Base-by-base conservation (phyloP, 2,113 vertebrate genomes). In the Nasalis larvatus region DNA sequence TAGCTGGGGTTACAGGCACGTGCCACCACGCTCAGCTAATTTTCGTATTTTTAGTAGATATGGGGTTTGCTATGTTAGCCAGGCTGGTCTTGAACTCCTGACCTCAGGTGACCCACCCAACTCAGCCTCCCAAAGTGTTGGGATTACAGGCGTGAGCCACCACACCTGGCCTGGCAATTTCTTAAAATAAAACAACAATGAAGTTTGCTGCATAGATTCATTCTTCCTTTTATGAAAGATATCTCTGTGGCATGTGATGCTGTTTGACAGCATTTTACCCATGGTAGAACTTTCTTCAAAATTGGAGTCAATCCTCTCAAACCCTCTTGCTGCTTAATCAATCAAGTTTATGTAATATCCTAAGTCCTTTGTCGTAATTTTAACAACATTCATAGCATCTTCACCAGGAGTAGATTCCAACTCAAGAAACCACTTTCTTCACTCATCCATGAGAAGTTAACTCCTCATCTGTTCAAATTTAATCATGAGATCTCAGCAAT, bases 121-220 rank as follows among this genome's bases (percentile, higher is more conserved):
- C 60, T 63, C 27, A 0, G 60, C 60, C 12, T 63, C 60, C 27
- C 12, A 32, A 63, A 63, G 27, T 32, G 60, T 32, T 30, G 12
- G 12, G 27, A 30, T 32, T 63, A 63, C 60, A 63, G 27, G 60
- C 4, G 12, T 63, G 27, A 32, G 60, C 13, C 60, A 63, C 27
- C 5, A 0, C 4, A 0, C 12, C 27, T 13, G 5, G 27, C 37
- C 37, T 6, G 37, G 21, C 69, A 73, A 73, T 23, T 73, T 73
- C 37, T 40, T 40, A 73, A 73, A 37, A 40, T 71, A 40, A 71
- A 37, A 73, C 37, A 71, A 23, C 9, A 73, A 73, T 73, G 37
- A 73, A 73, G 37, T 40, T 40, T 40, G 69, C 69, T 40, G 37
- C 69, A 40, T 25, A 40, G 37, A 25, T 40, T 73, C 9, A 23